A percentile compares a stretch with the other conserved stretches of the same genome.
Evolutionary conservation across 2,888 invertebrate species (phyloP).

Genomic region (Enchytraeus crypticus): DNA sequence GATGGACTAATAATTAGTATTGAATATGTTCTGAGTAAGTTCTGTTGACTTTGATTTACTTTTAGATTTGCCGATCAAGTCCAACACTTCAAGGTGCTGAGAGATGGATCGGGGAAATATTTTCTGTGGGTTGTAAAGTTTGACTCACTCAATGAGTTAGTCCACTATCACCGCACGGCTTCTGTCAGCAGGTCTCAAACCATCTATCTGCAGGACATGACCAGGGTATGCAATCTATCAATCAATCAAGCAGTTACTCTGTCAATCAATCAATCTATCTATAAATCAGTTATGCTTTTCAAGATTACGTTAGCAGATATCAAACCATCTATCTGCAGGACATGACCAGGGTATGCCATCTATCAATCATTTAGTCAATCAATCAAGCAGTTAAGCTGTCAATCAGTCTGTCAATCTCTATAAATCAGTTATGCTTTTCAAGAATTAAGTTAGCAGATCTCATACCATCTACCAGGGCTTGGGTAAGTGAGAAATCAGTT

Average conservation of each 20-base stretch:
- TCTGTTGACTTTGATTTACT: no score
- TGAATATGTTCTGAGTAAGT: no score
- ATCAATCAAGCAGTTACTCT: no score
- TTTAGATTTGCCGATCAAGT: slow-evolving; percentile 41
- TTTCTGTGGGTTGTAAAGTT: slow-evolving; percentile 99
- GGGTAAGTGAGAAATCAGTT: no score
- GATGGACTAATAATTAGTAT: no score
- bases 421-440: no score
- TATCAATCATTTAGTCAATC: no score
- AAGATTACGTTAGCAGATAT: slow-evolving; percentile 89
- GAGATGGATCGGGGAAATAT: slow-evolving; percentile 95
- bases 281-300: no score
- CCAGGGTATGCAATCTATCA: slow-evolving; percentile 20
- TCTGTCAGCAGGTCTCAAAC: slow-evolving; percentile 94
- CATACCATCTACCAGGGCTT: slow-evolving; percentile 93
- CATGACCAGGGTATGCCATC: slow-evolving; percentile 55
- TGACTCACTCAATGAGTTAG: slow-evolving; percentile 94
- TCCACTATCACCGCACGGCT: slow-evolving; percentile 80
- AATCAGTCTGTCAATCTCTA: no score
- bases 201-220: slow-evolving; percentile 89
- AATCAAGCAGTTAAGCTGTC: no score
- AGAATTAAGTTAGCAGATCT: slow-evolving; percentile 89
- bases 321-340: slow-evolving; percentile 92
- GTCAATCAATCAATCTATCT: no score
- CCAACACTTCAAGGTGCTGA: slow-evolving; percentile 61